Evolutionary conservation across 1,140 invertebrate species (phyloP), one percentile per base, ranked within the genome.

Genomic region (Chironomus striatipennis): DNA sequence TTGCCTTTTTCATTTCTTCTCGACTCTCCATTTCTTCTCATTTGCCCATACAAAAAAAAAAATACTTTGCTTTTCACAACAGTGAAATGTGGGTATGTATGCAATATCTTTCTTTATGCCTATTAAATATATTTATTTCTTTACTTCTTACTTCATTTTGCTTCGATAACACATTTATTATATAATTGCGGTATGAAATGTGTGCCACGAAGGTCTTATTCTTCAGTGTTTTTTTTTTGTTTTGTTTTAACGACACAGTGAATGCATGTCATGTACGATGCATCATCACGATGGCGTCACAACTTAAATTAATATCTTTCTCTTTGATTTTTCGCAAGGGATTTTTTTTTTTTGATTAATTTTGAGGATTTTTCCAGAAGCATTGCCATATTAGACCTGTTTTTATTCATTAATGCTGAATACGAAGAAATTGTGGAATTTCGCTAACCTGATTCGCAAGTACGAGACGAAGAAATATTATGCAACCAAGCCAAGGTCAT

Each of bases 161-260:
- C 65, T 70, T 70, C 65, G 65, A 70, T 70, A 70, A 70, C 20
- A 70, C 65, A 70, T 10, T 70, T 70, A 20, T 70, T 70, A 70
- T 70, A 18, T 20, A 18, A 21, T 9, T 67, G 65, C 17, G n/a
- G 18, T 20, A 70, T 70, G 17, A 70, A 70, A 70, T 70, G 65
- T 70, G 18, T n/a, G 17, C 17, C 65, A 70, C 9, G 65, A 70
- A 70, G 65, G 65, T 21, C 65, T 20, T 15, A n/a, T 57, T 57
- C 47, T 57, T 57, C 47, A 57, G 12, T 57, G 3, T 57, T n/a
- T 57, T 57, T 15, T 47, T 9, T 2, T 15, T 47, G 43, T 10
- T 7, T 10, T 47, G 12, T 57, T 57, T 57, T 57, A n/a, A 15
- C 12, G 12, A n/a, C 9, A 57, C n/a, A n/a, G 47, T 57, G 47